A percentile compares a stretch with the other conserved stretches of the same genome.
Conservation (phyloP, 2,888 invertebrate species). For the Fabriciana adippe region DNA sequence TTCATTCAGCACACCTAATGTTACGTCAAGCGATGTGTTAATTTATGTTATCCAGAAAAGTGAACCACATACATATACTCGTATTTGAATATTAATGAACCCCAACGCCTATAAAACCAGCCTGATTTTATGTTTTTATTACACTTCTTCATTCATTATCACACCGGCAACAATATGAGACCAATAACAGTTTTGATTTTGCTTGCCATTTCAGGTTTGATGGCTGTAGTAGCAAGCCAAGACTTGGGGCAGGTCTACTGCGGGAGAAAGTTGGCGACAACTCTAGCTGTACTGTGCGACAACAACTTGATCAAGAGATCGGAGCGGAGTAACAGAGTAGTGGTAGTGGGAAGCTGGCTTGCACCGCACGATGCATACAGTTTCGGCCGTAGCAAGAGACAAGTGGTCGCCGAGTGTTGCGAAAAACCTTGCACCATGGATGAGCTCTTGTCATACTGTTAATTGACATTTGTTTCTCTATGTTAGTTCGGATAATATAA, state of each 20-base stretch:
- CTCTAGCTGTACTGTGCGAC: constrained; percentile 16
- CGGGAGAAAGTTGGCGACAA: constrained; percentile 6
- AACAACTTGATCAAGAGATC: constrained; percentile 13
- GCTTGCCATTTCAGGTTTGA: too few species aligned
- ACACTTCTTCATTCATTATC: too few species aligned
- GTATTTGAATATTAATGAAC: constrained; percentile 1
- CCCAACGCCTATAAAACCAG: too few species aligned
- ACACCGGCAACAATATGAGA: too few species aligned
- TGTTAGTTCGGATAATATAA: too few species aligned
- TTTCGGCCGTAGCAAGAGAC: constrained; percentile 13
- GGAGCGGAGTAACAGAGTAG: not conserved
- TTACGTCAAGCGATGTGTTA: not conserved
- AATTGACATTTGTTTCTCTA: too few species aligned
- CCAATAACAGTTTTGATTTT: too few species aligned
- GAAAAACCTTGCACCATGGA: constrained; percentile 10
- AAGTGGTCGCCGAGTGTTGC: constrained; percentile 13
- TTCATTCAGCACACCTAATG: not conserved
- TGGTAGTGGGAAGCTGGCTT: not conserved
- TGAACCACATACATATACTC: not conserved
- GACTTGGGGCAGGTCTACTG: not conserved
- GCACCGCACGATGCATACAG: not conserved
- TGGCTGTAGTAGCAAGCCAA: too few species aligned
- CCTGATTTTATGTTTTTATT: not conserved
- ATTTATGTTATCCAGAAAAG: not conserved
- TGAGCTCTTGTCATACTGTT: constrained; percentile 13